Evolutionary conservation across 2,888 invertebrate genomes (phyloP), one percentile per base, ranked within the genome.

Genomic region (Stenodera caucasica): DNA sequence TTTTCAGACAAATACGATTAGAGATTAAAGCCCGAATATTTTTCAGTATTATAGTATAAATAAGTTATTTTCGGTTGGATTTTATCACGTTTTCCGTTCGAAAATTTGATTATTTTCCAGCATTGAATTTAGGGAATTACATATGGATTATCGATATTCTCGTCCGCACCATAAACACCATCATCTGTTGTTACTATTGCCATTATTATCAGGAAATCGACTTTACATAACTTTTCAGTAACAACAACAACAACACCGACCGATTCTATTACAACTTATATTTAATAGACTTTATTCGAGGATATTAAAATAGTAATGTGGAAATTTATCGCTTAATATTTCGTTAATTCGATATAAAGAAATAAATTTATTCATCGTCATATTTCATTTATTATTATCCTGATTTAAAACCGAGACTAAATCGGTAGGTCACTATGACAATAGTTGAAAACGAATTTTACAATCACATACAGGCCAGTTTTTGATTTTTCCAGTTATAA

Each of bases 311-410:
- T 4, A 21, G 11, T 35, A 7, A n/a, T 11, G 21, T 40, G 37
- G 11, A 23, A 45, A 45, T 23, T 45, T 45, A 23, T 45, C 11
- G 21, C 45, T 45, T 45, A 14, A 14, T 14, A 37, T 37, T 37
- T 15, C 14, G 8, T 8, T 15, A 5, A 37, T 15, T 15, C 7
- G 14, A 35, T 35, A 6, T 11, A 32, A 32, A 32, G n/a, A n/a
- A n/a, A n/a, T n/a, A n/a, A n/a, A n/a, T n/a, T n/a, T n/a, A n/a
- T n/a, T n/a, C n/a, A n/a, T n/a, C n/a, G n/a, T n/a, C n/a, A 59
- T 63, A 49, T 57, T 50, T 71, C 72, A 70, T 75, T 71, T 71
- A 68, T 74, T 70, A 75, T 77, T 73, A 77, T 77, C 75, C 76
- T 75, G 75, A 76, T 77, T 76, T 76, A 77, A 73, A 67, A 70